Evolutionary conservation across 2,797 vertebrate genomes (phyloP).

Genomic region (Chrosomus eos): DNA sequence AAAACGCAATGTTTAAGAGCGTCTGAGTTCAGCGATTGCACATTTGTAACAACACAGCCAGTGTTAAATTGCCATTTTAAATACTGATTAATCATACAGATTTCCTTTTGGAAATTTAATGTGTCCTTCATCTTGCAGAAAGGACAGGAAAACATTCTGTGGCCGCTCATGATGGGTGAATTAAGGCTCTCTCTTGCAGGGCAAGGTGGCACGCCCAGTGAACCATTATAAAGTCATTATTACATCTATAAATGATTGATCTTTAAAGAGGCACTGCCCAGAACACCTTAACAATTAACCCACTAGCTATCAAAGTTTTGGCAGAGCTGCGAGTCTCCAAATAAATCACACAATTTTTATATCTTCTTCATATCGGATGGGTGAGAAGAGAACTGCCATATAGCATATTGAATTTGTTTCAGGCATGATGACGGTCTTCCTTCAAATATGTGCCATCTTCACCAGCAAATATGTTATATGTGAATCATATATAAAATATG

Average conservation of each 20-base stretch:
- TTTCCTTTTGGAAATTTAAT: conserved; percentile 64
- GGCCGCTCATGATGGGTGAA: conserved; percentile 66
- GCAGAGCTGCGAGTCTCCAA: conserved; percentile 67
- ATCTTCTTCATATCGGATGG: conserved; percentile 67
- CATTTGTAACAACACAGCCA: conserved; percentile 55
- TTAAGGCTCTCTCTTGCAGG: conserved; percentile 68
- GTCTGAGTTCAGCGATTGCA: conserved; percentile 53
- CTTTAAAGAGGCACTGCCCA: conserved; percentile 71
- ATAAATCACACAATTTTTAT: conserved; percentile 81
- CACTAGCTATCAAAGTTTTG: conserved; percentile 78
- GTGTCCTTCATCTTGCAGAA: conserved; percentile 64
- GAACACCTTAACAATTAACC: conserved; percentile 84
- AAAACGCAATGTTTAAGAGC: conserved; percentile 53
- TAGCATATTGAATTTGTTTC: conserved; percentile 76
- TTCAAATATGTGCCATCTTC: not conserved
- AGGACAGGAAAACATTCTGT: conserved; percentile 66
- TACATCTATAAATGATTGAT: conserved; percentile 80
- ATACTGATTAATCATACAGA: conserved; percentile 64
- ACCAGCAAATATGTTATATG: conserved; percentile 1
- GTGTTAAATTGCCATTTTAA: conserved; percentile 56
- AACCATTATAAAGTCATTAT: conserved; percentile 86
- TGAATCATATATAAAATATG: conserved; percentile 2
- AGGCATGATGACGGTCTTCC: conserved; percentile 21
- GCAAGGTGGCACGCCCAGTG: conserved; percentile 65
- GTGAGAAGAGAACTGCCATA: conserved; percentile 68